These are phyloP conservation scores for Danionella cerebrum DNA, from an alignment of 2,113 vertebrate genomes.

Conservation along the genomic window DNA sequence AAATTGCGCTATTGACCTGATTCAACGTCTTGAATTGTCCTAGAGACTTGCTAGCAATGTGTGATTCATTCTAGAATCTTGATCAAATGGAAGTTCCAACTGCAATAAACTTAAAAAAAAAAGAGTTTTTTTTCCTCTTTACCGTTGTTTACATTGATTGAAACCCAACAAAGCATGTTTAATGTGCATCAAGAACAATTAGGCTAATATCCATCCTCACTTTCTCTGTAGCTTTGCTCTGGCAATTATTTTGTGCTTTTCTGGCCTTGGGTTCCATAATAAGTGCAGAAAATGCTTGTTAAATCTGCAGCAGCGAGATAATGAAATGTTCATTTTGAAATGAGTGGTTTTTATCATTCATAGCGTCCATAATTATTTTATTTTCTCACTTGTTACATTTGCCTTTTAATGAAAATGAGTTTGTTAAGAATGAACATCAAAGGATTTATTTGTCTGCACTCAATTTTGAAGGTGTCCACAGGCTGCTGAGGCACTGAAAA, in stretches of 20 bases:
- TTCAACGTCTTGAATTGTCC: too few species aligned
- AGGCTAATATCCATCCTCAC: neutral
- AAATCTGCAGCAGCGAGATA: neutral
- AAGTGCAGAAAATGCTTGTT: neutral
- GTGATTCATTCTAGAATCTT: too few species aligned
- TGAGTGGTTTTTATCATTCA: conserved; percentile 12
- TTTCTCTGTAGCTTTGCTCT: conserved; percentile 9
- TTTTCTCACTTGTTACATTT: neutral
- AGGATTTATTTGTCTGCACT: neutral
- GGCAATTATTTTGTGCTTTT: conserved; percentile 16
- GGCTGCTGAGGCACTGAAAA: too few species aligned
- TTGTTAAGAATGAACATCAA: neutral
- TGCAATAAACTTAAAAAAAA: too few species aligned
- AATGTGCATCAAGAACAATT: too few species aligned
- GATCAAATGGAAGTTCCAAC: too few species aligned
- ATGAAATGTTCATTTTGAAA: conserved; percentile 7
- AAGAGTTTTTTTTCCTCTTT: too few species aligned
- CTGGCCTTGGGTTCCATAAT: conserved; percentile 13
- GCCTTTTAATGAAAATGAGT: neutral
- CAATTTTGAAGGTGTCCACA: too few species aligned
- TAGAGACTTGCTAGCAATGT: too few species aligned
- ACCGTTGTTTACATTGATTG: too few species aligned
- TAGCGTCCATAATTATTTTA: neutral
- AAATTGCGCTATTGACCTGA: too few species aligned
- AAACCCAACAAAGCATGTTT: too few species aligned